Evolutionary conservation across 2,888 invertebrate genomes (phyloP), one percentile per base, ranked within the genome.

Genomic region (Pharmacophagus antenor): DNA sequence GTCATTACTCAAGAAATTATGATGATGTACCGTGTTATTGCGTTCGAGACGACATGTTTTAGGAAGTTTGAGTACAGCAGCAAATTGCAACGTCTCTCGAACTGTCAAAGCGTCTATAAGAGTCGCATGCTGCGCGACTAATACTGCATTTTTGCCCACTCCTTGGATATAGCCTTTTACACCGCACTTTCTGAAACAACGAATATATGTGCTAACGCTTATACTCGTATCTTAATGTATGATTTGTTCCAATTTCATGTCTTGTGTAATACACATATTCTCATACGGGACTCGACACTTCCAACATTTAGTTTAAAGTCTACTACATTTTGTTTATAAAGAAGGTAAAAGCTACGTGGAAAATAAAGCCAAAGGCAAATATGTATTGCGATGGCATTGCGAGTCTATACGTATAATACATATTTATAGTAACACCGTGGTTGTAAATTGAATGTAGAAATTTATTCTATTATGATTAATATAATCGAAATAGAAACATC

Each of bases 61-160:
- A 0, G 90, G 86, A 53, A 98, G 91, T 83, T 98, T 98, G 1
- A 98, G 92, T 69, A 95, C 94, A 0, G 96, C 96, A 0, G 98
- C 96, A 63, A 97, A 94, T 70, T 92, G 92, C 93, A 98, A 95
- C 0, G 96, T 94, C 84, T 98, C 98, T 53, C 92, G 91, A 0
- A 97, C 96, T 0, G 96, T 97, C 20, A 98, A 91, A 58, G 96
- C 93, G 15, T 96, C 94, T 68, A 98, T 95, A 27, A 98, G 89
- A 63, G 94, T 92, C 54, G 95, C 94, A 67, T 96, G 94, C 79
- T 98, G 98, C 88, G 96, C 95, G 51, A 98, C 96, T 59, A 95
- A 84, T 61, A 95, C 93, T 12, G 95, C 91, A 55, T 88, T 85
- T 20, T 92, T 91, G 20, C 94, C 95, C 69, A 96, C 95, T 8